These are phyloP conservation scores for Lordiphosa stackelbergi DNA, from an alignment of 1,140 invertebrate species.

Conservation along the genomic window DNA sequence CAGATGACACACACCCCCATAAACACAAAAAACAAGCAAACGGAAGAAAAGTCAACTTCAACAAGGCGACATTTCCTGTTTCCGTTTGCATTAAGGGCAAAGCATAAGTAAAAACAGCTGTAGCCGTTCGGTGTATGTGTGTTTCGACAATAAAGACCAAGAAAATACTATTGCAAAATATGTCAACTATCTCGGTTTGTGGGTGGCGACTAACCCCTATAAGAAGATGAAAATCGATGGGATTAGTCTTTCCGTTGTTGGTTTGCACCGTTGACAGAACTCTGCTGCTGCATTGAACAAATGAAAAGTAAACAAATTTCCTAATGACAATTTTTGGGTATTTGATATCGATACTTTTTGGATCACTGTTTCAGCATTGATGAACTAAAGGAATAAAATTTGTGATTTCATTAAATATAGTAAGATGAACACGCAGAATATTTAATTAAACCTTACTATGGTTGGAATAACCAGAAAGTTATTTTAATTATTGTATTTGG, in stretches of 20 bases:
- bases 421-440: no score
- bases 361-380: no score
- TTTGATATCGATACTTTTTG: no score
- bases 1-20: background rate
- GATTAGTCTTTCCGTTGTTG: constrained; percentile 19
- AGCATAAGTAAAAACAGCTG: background rate
- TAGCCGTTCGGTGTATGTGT: background rate
- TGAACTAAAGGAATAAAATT: no score
- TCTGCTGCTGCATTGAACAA: constrained; percentile 24
- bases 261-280: constrained; percentile 38
- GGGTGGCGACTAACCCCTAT: constrained; percentile 4
- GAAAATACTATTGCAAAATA: constrained; percentile 21
- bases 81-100: constrained; percentile 18
- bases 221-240: constrained; percentile 61
- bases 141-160: constrained; percentile 11
- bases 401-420: no score
- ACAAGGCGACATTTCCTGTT: constrained; percentile 22
- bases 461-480: no score
- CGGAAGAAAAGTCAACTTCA: background rate
- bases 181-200: constrained; percentile 32
- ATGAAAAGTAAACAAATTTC: constrained; percentile 74
- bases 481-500: no score
- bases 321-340: constrained; percentile 45
- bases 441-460: no score
- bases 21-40: constrained; percentile 3